These are phyloP conservation scores for Lithobius niger DNA, from an alignment of 1,140 invertebrate genomes.

Conservation along the genomic window DNA sequence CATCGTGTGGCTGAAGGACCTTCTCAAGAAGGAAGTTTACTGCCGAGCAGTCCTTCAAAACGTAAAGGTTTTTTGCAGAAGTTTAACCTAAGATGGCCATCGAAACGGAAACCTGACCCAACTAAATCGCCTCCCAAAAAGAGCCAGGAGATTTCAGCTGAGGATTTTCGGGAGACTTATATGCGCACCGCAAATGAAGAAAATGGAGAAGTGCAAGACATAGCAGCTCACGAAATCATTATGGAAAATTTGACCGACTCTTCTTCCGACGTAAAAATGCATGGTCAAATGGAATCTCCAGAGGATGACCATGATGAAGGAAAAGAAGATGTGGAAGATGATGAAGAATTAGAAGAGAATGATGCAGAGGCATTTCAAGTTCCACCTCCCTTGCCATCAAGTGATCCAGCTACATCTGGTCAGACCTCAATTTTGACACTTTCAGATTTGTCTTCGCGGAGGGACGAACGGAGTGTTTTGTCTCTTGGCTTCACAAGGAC, in stretches of 20 bases:
- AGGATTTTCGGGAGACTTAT: constrained; percentile 23
- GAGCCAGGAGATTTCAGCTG: constrained; percentile 18
- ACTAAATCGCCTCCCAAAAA: constrained; percentile 15
- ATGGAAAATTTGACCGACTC: not conserved
- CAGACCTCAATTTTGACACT: constrained; percentile 1
- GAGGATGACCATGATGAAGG: not conserved
- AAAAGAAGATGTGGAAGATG: not conserved
- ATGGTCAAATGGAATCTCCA: not conserved
- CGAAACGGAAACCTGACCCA: constrained; percentile 18
- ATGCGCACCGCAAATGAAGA: constrained; percentile 1
- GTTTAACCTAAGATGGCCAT: constrained; percentile 27
- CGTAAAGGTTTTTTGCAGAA: constrained; percentile 27
- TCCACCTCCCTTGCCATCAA: not conserved
- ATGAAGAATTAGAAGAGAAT: not conserved
- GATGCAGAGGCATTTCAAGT: not conserved
- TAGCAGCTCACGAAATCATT: not conserved
- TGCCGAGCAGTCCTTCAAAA: too few species aligned
- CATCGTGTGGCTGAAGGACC: too few species aligned
- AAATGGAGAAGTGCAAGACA: not conserved
- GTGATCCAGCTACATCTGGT: not conserved
- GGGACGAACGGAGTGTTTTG: too few species aligned
- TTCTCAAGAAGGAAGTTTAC: too few species aligned
- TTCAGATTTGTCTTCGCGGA: constrained; percentile 8
- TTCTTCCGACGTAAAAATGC: constrained; percentile 8
- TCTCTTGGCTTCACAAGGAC: constrained; percentile 18